Conservation (phyloP, 2,113 vertebrate genomes). For the Hystrix brachyura region DNA sequence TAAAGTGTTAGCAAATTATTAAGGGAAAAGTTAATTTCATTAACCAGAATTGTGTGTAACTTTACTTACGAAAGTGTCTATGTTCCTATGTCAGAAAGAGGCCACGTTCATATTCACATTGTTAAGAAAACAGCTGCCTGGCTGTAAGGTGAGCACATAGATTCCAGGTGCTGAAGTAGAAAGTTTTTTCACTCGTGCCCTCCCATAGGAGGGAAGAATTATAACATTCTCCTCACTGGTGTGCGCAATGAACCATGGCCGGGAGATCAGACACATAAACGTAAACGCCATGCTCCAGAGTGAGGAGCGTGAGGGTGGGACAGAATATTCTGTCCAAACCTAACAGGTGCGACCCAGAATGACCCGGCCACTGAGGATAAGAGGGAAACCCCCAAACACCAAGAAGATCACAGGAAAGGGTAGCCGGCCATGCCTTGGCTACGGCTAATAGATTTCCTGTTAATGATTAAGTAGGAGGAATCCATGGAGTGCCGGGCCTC, state of each 20-base stretch:
- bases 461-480: conserved; percentile 63
- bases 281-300: background rate
- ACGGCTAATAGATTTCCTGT: conserved; percentile 63
- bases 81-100: conserved; percentile 54
- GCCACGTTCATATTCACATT: conserved; percentile 15
- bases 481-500: background rate
- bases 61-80: conserved; percentile 11
- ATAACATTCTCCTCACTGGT: background rate
- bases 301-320: background rate
- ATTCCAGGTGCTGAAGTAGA: background rate
- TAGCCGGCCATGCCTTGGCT: background rate
- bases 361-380: background rate
- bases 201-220: conserved; percentile 13
- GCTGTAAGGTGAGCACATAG: background rate
- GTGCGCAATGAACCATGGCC: background rate
- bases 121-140: conserved; percentile 2
- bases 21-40: conserved; percentile 46
- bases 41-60: background rate
- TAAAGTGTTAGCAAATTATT: background rate
- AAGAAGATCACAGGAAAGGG: background rate
- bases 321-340: background rate
- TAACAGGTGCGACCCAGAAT: background rate
- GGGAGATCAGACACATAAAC: fast-evolving
- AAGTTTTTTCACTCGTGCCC: conserved; percentile 41
- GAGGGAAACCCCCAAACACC: background rate